Evolutionary conservation across 2,113 vertebrate genomes (phyloP), one percentile per base, ranked within the genome.

Genomic region (Tachuris rubrigastra): DNA sequence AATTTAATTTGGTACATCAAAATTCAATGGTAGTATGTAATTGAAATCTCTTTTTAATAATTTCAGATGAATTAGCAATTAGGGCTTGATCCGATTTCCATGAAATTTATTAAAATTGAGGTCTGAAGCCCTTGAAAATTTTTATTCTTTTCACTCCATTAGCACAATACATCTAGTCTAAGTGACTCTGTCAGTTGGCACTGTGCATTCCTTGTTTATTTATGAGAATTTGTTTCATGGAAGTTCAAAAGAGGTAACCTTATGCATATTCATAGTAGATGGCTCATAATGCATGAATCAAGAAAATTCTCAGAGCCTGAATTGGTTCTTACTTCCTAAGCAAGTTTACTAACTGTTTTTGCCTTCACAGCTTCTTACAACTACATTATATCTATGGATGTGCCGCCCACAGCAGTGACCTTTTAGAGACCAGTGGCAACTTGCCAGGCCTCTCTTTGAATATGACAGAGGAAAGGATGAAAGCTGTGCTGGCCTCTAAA

Each of bases 11-110:
- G 94, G 98, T 98, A 98, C 98, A 98, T 99, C 98, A 98, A 98
- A 98, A 98, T 98, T 98, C 98, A 98, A 98, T 98, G 97, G 98
- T 97, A 98, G 97, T 97, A 97, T 97, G 98, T 99, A 99, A 99
- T 99, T 99, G 99, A 99, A 99, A 99, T 99, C 98, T 98, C 98
- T 98, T 99, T 99, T 99, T 99, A 99, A 99, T 98, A 99, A 99
- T 99, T 99, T 99, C 98, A 98, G 98, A 99, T 99, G 98, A 99
- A 99, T 99, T 99, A 98, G 98, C 98, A 99, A 99, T 99, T 99
- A 99, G 98, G 97, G 97, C 98, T 98, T 98, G 98, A 99, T 99
- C 98, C 97, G 97, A 99, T 98, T 99, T 98, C 98, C 98, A 98
- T 98, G 98, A 98, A 98, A 98, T 98, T 98, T 98, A 98, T 98